Base-by-base conservation (phyloP, 1,140 invertebrate genomes). In the Sycobia sp. region DNA sequence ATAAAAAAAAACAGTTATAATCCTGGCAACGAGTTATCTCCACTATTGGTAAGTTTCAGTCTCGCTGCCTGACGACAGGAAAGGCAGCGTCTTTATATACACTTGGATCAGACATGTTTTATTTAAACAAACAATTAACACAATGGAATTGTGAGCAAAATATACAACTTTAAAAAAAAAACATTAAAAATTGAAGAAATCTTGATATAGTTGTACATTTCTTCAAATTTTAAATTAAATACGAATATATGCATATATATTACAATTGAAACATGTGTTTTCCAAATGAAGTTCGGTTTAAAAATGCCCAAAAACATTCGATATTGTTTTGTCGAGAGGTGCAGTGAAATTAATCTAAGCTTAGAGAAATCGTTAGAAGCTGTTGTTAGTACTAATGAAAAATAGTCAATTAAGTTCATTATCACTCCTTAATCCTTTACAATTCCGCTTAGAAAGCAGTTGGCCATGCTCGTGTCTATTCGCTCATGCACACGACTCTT, bases 31-130 rank as follows among this genome's bases (percentile, higher is more conserved):
- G 34, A 55, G 9, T 47, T 38, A 49, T 49, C 29, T 55, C 41
- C 32, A 18, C 50, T 47, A 55, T 47, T 47, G 36, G 18, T 63
- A 51, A 55, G 18, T 62, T 25, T 63, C 62, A 63, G 62, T 63
- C 62, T 43, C 62, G 22, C 62, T 50, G 54, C 36, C 41, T 34
- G 18, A 39, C 18, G 8, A 47, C 44, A 41, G 16, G 49, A 56
- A 53, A 54, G 39, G 34, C 32, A 20, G 41, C 27, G 23, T 55
- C 34, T 46, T 39, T 7, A 32, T 32, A 7, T 32, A n/a, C n/a
- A n/a, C n/a, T n/a, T n/a, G n/a, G n/a, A n/a, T n/a, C n/a, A n/a
- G n/a, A n/a, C n/a, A n/a, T n/a, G n/a, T n/a, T n/a, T n/a, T n/a
- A n/a, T n/a, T n/a, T n/a, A n/a, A n/a, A n/a, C n/a, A n/a, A n/a